These are phyloP conservation scores for Rhagium mordax DNA, from an alignment of 2,888 invertebrate species.

Conservation along the genomic window DNA sequence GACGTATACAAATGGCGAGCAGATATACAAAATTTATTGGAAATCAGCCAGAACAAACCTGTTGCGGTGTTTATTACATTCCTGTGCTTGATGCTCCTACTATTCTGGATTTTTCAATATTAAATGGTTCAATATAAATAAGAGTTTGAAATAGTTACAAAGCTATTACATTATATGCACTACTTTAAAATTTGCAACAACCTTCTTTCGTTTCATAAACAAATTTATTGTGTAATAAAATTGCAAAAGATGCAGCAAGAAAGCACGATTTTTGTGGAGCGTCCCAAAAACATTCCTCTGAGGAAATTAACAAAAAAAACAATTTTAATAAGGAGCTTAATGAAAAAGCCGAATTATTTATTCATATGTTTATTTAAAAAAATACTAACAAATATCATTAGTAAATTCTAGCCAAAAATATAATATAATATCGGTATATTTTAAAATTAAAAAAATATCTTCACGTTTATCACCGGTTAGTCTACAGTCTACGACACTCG, in stretches of 20 bases:
- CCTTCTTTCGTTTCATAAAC: no score
- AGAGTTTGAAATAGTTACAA: neutral
- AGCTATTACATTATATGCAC: neutral
- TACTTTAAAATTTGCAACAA: no score
- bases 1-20: conserved; percentile 31
- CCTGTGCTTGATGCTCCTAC: neutral
- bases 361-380: conserved; percentile 16
- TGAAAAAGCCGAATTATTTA: neutral
- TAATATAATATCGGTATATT: conserved; percentile 4
- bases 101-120: conserved; percentile 22
- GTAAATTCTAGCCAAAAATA: conserved; percentile 4
- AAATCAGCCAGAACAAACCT: conserved; percentile 37
- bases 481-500: neutral
- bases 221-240: neutral
- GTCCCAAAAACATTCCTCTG: neutral
- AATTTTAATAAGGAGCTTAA: conserved; percentile 14
- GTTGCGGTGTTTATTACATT: conserved; percentile 32
- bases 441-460: conserved; percentile 20
- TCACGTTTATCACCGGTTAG: conserved; percentile 10
- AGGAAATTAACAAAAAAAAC: neutral
- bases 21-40: conserved; percentile 47
- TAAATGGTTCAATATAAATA: neutral
- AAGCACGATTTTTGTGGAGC: neutral
- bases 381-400: conserved; percentile 2
- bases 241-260: conserved; percentile 10